Conservation (phyloP, 2,113 vertebrate genomes). For the Bufo gargarizans region DNA sequence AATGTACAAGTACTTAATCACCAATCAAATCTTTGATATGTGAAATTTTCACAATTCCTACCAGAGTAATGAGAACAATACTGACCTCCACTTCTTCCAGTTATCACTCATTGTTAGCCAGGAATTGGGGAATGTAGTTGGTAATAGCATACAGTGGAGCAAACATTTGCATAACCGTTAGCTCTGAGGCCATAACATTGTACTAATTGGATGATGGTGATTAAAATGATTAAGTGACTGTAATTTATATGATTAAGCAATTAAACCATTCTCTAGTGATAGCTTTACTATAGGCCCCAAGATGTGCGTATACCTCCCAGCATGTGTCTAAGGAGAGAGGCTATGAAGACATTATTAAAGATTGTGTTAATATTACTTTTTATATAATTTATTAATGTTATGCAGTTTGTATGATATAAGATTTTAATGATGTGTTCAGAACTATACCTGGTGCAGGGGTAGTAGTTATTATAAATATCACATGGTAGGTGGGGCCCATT, state of each 20-base stretch:
- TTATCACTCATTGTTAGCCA: conserved; percentile 75
- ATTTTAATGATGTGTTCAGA: not conserved
- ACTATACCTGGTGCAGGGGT: not conserved
- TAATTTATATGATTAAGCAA: conserved; percentile 89
- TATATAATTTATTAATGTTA: not conserved
- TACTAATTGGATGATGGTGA: conserved; percentile 82
- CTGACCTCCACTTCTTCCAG: conserved; percentile 65
- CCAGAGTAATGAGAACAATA: conserved; percentile 26
- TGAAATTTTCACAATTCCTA: conserved; percentile 1
- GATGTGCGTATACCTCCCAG: conserved; percentile 71
- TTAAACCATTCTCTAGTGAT: conserved; percentile 77
- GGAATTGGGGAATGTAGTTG: conserved; percentile 72
- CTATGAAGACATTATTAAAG: conserved; percentile 60
- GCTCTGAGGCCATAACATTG: conserved; percentile 78
- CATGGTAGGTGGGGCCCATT: not conserved
- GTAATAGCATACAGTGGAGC: conserved; percentile 77
- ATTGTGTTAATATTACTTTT: conserved; percentile 5
- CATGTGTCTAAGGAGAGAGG: conserved; percentile 59
- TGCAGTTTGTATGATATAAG: not conserved
- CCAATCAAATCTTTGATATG: not conserved
- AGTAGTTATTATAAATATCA: not conserved
- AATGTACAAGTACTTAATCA: conserved; percentile 1
- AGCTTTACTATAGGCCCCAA: conserved; percentile 68
- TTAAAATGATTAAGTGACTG: conserved; percentile 87
- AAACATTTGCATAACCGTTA: conserved; percentile 86